Percentiles rank a stretch among this genome's conserved stretches.
phyloP scores from a whole-genome alignment of 2,888 invertebrate species.

The Acrobasis suavella region DNA sequence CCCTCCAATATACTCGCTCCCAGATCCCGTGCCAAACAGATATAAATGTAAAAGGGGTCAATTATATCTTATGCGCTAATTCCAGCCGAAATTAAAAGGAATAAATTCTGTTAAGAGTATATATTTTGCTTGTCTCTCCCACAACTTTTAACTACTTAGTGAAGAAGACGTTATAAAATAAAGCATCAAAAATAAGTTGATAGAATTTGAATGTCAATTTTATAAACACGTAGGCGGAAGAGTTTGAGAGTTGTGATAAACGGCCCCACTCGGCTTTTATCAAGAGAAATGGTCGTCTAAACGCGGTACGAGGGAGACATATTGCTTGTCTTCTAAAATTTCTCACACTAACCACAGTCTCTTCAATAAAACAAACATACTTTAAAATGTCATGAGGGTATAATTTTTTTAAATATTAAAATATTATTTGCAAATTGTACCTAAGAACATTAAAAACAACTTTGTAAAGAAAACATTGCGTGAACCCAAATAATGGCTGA shows the following conservation, averaged over 20 bases:
- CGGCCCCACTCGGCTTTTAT: conserved; percentile 9
- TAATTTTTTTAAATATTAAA: no score
- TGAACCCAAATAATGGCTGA: conserved; percentile 19
- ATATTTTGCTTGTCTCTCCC: no score
- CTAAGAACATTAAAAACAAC: background rate
- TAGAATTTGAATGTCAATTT: background rate
- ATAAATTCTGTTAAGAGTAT: no score
- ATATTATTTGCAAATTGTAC: background rate
- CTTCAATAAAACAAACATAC: no score
- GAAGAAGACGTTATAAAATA: background rate
- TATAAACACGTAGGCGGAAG: background rate
- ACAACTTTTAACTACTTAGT: no score
- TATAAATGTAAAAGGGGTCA: conserved; percentile 16
- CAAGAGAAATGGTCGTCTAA: conserved; percentile 10
- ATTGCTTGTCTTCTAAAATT: background rate
- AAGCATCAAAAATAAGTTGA: background rate
- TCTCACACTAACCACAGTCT: background rate
- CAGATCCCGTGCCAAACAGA: conserved; percentile 16
- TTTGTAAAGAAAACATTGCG: conserved; percentile 11
- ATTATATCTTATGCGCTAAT: background rate
- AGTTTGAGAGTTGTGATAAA: conserved; percentile 4
- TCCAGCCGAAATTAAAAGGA: background rate
- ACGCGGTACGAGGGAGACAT: conserved; percentile 4
- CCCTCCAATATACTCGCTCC: conserved; percentile 14
- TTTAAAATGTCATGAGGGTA: no score